These are phyloP conservation scores for Stenotaenia linearis DNA, from an alignment of 2,888 invertebrate species.

Conservation along the genomic window DNA sequence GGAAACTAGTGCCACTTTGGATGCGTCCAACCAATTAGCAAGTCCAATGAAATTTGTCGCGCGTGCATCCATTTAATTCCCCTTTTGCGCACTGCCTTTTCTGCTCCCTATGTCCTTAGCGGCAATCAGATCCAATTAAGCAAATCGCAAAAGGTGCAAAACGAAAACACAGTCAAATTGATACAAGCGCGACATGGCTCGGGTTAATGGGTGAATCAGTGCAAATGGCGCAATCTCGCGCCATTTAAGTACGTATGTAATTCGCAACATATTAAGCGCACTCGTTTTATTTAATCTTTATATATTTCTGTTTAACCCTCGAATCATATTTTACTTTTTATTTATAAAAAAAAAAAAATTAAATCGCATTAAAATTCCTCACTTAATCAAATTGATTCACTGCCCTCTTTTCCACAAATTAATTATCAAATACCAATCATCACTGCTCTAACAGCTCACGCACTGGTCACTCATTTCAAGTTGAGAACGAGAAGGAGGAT, in stretches of 20 bases:
- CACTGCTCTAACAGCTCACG: neutral
- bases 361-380: neutral
- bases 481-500: neutral
- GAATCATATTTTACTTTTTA: too few species aligned
- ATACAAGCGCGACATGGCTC: neutral
- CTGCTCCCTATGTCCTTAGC: neutral
- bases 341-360: neutral
- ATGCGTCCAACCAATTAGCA: neutral
- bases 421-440: neutral
- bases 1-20: neutral
- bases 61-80: neutral
- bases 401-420: neutral
- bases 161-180: neutral
- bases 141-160: neutral
- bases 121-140: neutral
- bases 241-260: neutral
- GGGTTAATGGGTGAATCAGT: neutral
- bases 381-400: neutral
- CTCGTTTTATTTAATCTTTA: too few species aligned
- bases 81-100: neutral
- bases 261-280: neutral
- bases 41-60: neutral
- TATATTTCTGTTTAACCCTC: too few species aligned
- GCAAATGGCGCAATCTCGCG: neutral
- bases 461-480: neutral